Conservation (phyloP, 2,113 vertebrate species). For the Zingel zingel region DNA sequence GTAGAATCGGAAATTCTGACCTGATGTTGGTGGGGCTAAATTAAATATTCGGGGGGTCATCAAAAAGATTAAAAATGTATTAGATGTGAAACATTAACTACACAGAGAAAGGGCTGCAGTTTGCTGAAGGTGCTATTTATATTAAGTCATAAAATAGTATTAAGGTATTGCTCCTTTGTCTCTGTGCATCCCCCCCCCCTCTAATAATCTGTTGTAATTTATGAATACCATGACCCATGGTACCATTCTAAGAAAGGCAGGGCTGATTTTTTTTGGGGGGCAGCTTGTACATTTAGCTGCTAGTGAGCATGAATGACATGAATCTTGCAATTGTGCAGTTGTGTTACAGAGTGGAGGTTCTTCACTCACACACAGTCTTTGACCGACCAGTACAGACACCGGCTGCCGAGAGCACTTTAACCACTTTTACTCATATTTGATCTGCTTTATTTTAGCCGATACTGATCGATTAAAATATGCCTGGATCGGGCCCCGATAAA, state of each 20-base stretch:
- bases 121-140: not conserved
- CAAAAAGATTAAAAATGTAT: not conserved
- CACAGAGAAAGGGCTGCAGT: not conserved
- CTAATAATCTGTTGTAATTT: not conserved
- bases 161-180: not conserved
- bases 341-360: too few relatives aligned
- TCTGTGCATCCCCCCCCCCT: not conserved
- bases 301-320: not conserved
- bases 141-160: not conserved
- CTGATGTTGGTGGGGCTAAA: not conserved
- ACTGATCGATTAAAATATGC: not conserved
- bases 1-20: not conserved
- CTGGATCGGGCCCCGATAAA: not conserved
- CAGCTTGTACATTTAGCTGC: constrained; percentile 19
- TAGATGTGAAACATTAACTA: not conserved
- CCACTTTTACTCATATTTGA: not conserved
- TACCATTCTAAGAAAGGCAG: not conserved
- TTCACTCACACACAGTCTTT: too few relatives aligned
- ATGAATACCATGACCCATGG: not conserved
- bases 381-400: too few relatives aligned
- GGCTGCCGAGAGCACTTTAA: too few relatives aligned
- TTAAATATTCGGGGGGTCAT: not conserved
- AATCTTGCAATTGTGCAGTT: too few relatives aligned
- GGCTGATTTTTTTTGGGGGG: not conserved
- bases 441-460: not conserved